These are phyloP conservation scores for Laothoe populi DNA, from an alignment of 2,888 invertebrate species.

Conservation along the genomic window DNA sequence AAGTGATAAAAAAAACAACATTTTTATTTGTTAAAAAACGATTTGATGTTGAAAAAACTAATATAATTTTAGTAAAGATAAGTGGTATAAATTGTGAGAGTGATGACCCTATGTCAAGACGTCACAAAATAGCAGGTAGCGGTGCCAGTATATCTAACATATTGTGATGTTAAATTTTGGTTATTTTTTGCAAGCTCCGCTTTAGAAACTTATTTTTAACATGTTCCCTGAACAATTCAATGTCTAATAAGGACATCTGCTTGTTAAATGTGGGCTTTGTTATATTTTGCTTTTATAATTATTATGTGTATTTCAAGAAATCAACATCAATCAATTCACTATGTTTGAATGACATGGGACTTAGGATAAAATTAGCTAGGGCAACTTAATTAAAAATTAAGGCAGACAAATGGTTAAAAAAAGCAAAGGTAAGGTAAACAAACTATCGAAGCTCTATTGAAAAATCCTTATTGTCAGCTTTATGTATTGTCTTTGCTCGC, in stretches of 20 bases:
- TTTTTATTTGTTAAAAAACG: not conserved
- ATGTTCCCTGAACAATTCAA: slow-evolving; percentile 36
- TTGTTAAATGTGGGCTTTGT: slow-evolving; percentile 28
- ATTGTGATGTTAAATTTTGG: slow-evolving; percentile 75
- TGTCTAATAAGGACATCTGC: slow-evolving; percentile 66
- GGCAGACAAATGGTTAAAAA: too few relatives aligned
- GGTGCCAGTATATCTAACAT: slow-evolving; percentile 64
- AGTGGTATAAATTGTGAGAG: slow-evolving; percentile 48
- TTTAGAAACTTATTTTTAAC: slow-evolving; percentile 56
- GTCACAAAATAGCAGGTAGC: slow-evolving; percentile 82
- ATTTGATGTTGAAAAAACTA: not conserved
- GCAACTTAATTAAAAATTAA: too few relatives aligned
- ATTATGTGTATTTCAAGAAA: not conserved
- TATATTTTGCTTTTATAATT: not conserved
- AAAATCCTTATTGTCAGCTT: too few relatives aligned
- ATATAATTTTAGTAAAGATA: slow-evolving; percentile 28
- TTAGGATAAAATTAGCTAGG: too few relatives aligned
- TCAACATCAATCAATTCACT: too few relatives aligned
- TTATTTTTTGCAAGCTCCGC: slow-evolving; percentile 69
- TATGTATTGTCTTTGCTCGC: too few relatives aligned
- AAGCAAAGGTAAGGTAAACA: too few relatives aligned
- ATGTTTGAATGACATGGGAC: too few relatives aligned
- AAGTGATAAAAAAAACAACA: not conserved
- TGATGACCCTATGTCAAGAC: slow-evolving; percentile 77
- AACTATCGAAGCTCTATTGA: too few relatives aligned